Evolutionary conservation across 2,113 vertebrate genomes (phyloP).

Genomic region (Ovibos moschatus): DNA sequence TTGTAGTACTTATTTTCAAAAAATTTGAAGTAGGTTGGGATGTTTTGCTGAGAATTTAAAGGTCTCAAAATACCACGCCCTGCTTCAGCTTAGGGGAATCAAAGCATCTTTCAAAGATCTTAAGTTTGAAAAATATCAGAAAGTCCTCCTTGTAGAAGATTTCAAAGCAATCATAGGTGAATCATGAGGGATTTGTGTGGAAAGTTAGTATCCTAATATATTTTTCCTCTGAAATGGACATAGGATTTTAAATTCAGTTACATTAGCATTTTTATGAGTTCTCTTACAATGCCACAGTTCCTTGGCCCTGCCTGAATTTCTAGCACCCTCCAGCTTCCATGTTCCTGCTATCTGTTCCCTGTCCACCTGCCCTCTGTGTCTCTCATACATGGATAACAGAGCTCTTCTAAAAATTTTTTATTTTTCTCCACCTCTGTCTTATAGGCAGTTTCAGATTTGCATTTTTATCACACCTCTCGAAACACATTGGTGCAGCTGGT

Average conservation of each 20-base stretch:
- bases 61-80: background rate
- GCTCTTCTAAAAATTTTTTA: background rate
- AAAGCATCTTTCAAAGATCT: conserved; percentile 50
- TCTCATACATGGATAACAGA: background rate
- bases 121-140: conserved; percentile 39
- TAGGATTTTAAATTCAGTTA: background rate
- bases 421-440: background rate
- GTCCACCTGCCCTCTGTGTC: background rate
- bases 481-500: background rate
- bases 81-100: conserved; percentile 6
- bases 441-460: background rate
- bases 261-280: conserved; percentile 51
- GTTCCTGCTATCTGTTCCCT: background rate
- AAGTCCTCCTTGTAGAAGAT: conserved; percentile 24
- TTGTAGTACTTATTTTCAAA: background rate
- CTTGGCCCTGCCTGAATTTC: background rate
- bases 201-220: conserved; percentile 34
- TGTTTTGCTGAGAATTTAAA: conserved; percentile 17
- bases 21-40: background rate
- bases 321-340: background rate
- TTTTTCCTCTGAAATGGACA: conserved; percentile 42
- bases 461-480: conserved; percentile 27
- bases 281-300: background rate
- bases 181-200: conserved; percentile 13
- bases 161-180: conserved; percentile 53